phyloP scores from a whole-genome alignment of 2,113 vertebrate species.

The Thalassoma bifasciatum region DNA sequence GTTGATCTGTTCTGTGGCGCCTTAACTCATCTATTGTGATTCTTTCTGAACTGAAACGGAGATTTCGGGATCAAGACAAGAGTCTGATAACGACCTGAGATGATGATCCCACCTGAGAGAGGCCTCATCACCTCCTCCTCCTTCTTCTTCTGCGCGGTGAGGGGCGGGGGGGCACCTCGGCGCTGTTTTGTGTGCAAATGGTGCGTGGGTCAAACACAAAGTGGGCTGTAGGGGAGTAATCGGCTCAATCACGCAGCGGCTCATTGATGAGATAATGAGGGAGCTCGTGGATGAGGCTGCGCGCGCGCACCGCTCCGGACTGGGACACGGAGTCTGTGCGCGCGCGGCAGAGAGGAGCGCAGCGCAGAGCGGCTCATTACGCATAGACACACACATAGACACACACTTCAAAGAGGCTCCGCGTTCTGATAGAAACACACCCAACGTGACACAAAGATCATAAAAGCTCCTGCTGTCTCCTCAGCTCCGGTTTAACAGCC shows the following conservation, averaged over 20 bases:
- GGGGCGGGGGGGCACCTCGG: not conserved
- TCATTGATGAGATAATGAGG: slow-evolving; percentile 32
- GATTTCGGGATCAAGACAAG: slow-evolving; percentile 11
- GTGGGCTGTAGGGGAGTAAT: slow-evolving; percentile 16
- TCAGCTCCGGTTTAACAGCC: not conserved
- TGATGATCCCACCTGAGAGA: slow-evolving; percentile 26
- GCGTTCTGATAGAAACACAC: slow-evolving; percentile 15
- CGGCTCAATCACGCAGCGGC: not conserved
- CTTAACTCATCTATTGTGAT: not conserved
- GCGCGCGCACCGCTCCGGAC: not conserved
- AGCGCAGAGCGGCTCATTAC: slow-evolving; percentile 22
- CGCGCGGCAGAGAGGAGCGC: not conserved
- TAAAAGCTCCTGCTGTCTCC: not conserved
- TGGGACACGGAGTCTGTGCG: no score
- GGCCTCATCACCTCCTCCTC: not conserved
- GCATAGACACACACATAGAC: not conserved
- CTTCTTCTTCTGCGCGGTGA: not conserved
- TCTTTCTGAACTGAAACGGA: not conserved
- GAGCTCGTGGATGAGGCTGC: not conserved
- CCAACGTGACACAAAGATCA: not conserved
- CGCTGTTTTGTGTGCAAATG: slow-evolving; percentile 46
- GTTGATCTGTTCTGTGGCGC: not conserved
- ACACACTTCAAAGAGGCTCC: slow-evolving; percentile 36
- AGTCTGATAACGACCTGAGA: slow-evolving; percentile 39
- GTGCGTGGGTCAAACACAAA: not conserved